phyloP scores from a whole-genome alignment of 2,888 invertebrate species.

The Synergus umbraculus region DNA sequence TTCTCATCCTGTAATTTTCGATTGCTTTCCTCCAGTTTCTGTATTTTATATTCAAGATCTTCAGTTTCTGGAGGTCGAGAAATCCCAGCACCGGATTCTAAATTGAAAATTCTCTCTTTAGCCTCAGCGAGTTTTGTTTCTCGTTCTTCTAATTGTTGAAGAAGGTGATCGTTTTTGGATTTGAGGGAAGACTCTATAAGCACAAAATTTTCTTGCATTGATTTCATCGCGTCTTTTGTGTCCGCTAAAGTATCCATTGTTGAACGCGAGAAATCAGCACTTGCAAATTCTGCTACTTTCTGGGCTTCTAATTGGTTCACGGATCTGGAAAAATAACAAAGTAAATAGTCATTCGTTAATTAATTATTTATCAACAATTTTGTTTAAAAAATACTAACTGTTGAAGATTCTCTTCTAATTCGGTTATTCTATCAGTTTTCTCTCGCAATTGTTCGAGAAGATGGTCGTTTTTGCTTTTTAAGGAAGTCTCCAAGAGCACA shows the following conservation, averaged over 20 bases:
- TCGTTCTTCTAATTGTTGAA: conserved; percentile 80
- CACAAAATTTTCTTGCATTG: conserved; percentile 89
- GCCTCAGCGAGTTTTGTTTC: conserved; percentile 78
- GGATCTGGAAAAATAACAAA: conserved; percentile 58
- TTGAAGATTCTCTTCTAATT: conserved; percentile 80
- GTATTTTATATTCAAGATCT: conserved; percentile 65
- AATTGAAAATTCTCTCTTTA: conserved; percentile 65
- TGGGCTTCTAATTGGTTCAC: conserved; percentile 64
- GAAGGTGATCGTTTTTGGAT: conserved; percentile 81
- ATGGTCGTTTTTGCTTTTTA: conserved; percentile 83
- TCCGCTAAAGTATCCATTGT: conserved; percentile 86
- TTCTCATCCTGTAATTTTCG: conserved; percentile 70
- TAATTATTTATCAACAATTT: conserved; percentile 14
- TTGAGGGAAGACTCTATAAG: conserved; percentile 85
- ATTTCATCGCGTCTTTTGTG: conserved; percentile 87
- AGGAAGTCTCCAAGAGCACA: conserved; percentile 83
- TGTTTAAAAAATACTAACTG: conserved; percentile 59
- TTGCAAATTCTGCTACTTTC: conserved; percentile 64
- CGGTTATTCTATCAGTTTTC: conserved; percentile 80
- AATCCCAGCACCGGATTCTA: conserved; percentile 68
- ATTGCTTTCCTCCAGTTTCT: conserved; percentile 66
- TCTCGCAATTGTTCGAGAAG: conserved; percentile 80
- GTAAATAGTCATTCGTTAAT: conserved; percentile 25
- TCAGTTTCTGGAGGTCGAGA: conserved; percentile 59
- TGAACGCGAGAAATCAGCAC: conserved; percentile 68